Conservation (phyloP, 2,797 vertebrate species). For the Cercopithecus hamlyni region DNA sequence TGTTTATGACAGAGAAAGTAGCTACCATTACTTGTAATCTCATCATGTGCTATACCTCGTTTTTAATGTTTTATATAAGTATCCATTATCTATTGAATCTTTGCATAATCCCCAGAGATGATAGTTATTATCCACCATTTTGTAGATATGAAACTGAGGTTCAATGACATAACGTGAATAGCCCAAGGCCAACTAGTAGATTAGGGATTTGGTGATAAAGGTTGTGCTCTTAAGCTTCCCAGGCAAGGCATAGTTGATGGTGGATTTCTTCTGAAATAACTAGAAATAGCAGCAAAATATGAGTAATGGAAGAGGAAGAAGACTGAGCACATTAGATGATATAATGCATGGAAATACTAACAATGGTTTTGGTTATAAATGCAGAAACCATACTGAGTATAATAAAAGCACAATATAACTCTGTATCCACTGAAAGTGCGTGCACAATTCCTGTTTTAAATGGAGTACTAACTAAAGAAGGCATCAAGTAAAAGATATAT, state of each 20-base stretch:
- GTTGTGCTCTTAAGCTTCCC: not conserved
- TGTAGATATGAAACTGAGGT: not conserved
- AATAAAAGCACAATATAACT: not conserved
- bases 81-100: not conserved
- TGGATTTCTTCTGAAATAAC: constrained; percentile 44
- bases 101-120: not conserved
- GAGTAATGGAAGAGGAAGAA: not conserved
- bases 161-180: not conserved
- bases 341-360: not conserved
- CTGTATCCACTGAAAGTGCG: not conserved
- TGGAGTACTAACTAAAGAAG: constrained; percentile 66
- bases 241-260: not conserved
- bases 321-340: not conserved
- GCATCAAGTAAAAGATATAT: constrained; percentile 69
- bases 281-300: not conserved
- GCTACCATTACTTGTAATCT: not conserved
- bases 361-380: constrained; percentile 4
- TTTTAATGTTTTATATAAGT: not conserved
- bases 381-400: not conserved
- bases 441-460: constrained; percentile 12
- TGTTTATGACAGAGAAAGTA: not conserved
- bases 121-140: not conserved
- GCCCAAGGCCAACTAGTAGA: not conserved
- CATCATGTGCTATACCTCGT: not conserved
- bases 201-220: not conserved